Evolutionary conservation across 35 echinoderm and acorn worm genomes (phyloP).

Genomic region (Apostichopus japonicus): DNA sequence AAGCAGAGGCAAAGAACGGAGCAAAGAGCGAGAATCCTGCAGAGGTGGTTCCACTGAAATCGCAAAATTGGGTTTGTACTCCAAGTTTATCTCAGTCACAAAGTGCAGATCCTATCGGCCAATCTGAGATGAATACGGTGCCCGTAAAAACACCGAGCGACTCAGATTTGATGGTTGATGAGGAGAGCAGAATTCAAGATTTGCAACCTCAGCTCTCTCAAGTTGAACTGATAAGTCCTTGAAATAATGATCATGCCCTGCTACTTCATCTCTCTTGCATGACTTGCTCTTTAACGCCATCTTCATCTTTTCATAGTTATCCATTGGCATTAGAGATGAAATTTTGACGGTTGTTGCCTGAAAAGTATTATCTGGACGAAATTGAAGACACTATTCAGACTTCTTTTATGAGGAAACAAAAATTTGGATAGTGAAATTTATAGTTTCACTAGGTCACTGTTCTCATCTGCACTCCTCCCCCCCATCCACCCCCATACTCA

Average conservation of each 20-base stretch:
- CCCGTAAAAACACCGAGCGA: neutral
- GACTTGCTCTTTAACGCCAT: too few relatives aligned
- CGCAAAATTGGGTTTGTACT: constrained; percentile 10
- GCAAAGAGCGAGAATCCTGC: neutral
- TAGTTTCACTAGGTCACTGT: too few relatives aligned
- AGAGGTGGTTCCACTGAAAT: neutral
- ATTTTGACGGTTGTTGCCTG: too few relatives aligned
- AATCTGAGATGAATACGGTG: neutral
- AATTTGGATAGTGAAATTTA: too few relatives aligned
- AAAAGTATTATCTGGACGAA: too few relatives aligned
- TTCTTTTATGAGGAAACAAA: too few relatives aligned
- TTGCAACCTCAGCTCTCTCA: constrained; percentile 6
- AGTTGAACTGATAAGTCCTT: neutral
- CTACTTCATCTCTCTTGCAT: too few relatives aligned
- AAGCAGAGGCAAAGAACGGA: constrained; percentile 21
- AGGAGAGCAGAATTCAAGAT: neutral
- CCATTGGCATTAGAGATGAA: too few relatives aligned
- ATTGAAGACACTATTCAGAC: too few relatives aligned
- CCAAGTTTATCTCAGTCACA: constrained; percentile 31
- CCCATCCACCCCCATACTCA: too few relatives aligned
- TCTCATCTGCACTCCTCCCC: too few relatives aligned
- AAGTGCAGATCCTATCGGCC: constrained; percentile 2
- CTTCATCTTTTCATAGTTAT: too few relatives aligned
- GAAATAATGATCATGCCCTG: neutral
- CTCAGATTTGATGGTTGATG: constrained; percentile 24